Base-by-base conservation (phyloP, 2,113 vertebrate species). In the Ascaphus truei region DNA sequence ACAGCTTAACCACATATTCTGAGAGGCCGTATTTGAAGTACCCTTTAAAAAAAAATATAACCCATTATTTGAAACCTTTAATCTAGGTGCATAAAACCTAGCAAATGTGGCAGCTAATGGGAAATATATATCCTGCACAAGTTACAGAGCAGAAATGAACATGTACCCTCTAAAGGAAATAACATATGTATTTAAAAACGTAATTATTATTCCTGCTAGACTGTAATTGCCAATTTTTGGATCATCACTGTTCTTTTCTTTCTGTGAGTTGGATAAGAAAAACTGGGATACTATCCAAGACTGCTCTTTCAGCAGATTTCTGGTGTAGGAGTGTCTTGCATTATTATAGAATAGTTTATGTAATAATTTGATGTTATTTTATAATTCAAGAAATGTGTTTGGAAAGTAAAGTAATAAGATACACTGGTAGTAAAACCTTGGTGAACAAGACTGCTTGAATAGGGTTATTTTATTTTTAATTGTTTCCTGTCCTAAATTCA, bases 191-290 rank as follows among this genome's bases (percentile, higher is more conserved):
- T 61, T 43, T 30, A 5, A 61, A 27, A 31, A 45, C 25, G 30
- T 62, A 16, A 45, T 48, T 61, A 45, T 45, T 15, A 61, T 25
- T 62, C 15, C 26, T 47, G 41, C 26, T 47, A 15, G 10, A 15
- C 23, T 48, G 27, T 48, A 33, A 62, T 47, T 62, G 41, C 39
- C 37, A 62, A 30, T 62, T 47, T 62, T 16, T 62, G 30, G 41
- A 41, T 62, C 58, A 31, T 7, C 34, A 18, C 58, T 3, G 57
- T 25, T 15, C 41, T 30, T 62, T 31, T 10, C 27, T 62, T 33
- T 33, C 27, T 34, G 10, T 26, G 60, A 22, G 61, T 18, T 15
- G 16, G 10, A 41, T 63, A 39, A 52, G n/a, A n/a, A n/a, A 65
- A 39, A 18, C 23, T 65, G 48, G 26, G 31, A 51, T 25, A 3